These are phyloP conservation scores for Drosophila hamatofila DNA, from an alignment of 2,888 invertebrate species.

Conservation along the genomic window DNA sequence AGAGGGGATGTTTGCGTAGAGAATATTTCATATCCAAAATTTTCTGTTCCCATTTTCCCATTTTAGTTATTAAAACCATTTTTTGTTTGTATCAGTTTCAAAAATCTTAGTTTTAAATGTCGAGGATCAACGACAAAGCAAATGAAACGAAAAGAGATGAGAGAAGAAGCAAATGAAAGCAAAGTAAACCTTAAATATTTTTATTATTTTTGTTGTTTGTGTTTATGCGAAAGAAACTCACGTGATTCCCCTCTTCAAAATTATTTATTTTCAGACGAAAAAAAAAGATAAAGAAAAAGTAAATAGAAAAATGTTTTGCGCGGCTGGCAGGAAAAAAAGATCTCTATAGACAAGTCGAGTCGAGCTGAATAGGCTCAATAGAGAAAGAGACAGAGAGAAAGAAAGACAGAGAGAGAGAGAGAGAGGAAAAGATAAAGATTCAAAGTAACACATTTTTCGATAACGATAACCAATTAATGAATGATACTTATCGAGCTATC, in stretches of 20 bases:
- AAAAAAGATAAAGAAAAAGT: conserved; percentile 37
- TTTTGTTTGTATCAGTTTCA: conserved; percentile 17
- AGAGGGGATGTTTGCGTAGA: conserved; percentile 83
- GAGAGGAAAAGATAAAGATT: background rate
- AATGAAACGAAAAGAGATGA: background rate
- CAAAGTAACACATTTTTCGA: conserved; percentile 19
- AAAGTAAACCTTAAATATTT: conserved; percentile 66
- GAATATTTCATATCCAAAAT: conserved; percentile 38
- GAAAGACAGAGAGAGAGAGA: background rate
- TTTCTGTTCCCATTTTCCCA: conserved; percentile 31
- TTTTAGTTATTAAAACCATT: conserved; percentile 45
- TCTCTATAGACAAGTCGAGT: conserved; percentile 35
- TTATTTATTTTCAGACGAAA: conserved; percentile 84
- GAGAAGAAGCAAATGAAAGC: conserved; percentile 33
- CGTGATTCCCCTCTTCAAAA: conserved; percentile 85
- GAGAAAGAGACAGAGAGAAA: background rate
- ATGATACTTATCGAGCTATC: conserved; percentile 6
- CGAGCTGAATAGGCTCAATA: conserved; percentile 2
- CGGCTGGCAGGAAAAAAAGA: conserved; percentile 52
- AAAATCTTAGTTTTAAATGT: conserved; percentile 68
- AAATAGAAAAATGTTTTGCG: conserved; percentile 76
- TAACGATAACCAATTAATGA: conserved; percentile 26
- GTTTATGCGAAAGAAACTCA: conserved; percentile 81
- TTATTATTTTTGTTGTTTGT: conserved; percentile 74
- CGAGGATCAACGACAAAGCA: conserved; percentile 28